Conservation (phyloP, 2,797 vertebrate genomes). For the Borostomias antarcticus region DNA sequence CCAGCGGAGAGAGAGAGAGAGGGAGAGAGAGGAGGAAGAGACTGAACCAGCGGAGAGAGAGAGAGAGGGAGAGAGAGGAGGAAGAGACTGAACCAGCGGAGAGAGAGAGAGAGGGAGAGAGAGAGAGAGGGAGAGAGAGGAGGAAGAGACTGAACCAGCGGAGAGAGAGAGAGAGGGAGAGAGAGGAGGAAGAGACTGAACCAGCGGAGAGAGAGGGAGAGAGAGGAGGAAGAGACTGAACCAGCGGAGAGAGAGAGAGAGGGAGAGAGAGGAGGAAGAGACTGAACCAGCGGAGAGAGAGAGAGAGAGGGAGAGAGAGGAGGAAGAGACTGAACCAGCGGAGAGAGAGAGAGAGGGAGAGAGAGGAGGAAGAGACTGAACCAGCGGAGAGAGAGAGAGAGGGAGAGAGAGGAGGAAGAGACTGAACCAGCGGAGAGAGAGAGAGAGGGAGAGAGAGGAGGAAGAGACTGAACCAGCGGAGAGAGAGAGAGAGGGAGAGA, state of each 20-base stretch:
- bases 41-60: too few relatives aligned
- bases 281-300: too few relatives aligned
- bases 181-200: not conserved
- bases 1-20: not conserved
- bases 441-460: not conserved
- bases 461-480: not conserved
- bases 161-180: too few relatives aligned
- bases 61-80: slow-evolving; percentile 15
- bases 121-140: too few relatives aligned
- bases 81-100: slow-evolving; percentile 9
- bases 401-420: not conserved
- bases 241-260: too few relatives aligned
- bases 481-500: not conserved
- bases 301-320: not conserved
- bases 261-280: too few relatives aligned
- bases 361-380: not conserved
- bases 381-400: not conserved
- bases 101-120: too few relatives aligned
- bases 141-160: too few relatives aligned
- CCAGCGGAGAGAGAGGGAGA: not conserved
- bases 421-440: not conserved
- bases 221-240: not conserved
- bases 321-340: too few relatives aligned
- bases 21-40: slow-evolving; percentile 9
- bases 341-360: too few relatives aligned